Evolutionary conservation across 2,888 invertebrate species (phyloP), one percentile per base, ranked within the genome.

Genomic region (Ichneumoninae sp.): DNA sequence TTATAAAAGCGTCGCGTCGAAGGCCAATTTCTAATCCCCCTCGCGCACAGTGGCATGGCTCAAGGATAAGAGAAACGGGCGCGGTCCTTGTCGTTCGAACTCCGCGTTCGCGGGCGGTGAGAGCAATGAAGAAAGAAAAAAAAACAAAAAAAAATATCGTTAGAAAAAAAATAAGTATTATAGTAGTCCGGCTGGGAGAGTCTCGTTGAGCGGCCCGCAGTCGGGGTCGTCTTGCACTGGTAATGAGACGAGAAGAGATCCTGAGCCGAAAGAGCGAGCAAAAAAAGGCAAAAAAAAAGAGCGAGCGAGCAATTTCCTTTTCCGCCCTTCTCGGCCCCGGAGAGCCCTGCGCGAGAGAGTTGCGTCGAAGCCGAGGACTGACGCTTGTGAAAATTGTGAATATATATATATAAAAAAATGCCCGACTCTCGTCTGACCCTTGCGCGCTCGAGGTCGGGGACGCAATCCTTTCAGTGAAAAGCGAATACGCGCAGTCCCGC

Each of bases 1-100:
- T 87, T 84, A 86, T 87, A 87, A 86, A 87, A 86, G 85, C 82
- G 84, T 80, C 44, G 80, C 83, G 86, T 84, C 88, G 90, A 90
- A 92, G 92, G 90, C 88, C 91, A 92, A 93, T 93, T 93, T 93
- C 92, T 92, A 92, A 91, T 91, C 90, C 89, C 52, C 89, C 86
- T 84, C 81, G 84, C 83, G 82, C 60, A 76, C 86, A 71, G 85
- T 74, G 54, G 40, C 77, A 71, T 50, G 82, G 70, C 88, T 89
- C 90, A 90, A 90, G 89, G 90, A 91, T 90, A 90, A 91, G 90
- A 89, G 90, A 90, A 91, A 91, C 90, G 88, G 85, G 81, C 80
- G 83, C 79, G 84, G 80, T 87, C 88, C 89, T 90, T 87, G 90
- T 82, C 77, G 74, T 50, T 47, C 30, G 47, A 50, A 75, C 72